phyloP scores from a whole-genome alignment of 2,888 invertebrate species.

The Periphyllus acericola region DNA sequence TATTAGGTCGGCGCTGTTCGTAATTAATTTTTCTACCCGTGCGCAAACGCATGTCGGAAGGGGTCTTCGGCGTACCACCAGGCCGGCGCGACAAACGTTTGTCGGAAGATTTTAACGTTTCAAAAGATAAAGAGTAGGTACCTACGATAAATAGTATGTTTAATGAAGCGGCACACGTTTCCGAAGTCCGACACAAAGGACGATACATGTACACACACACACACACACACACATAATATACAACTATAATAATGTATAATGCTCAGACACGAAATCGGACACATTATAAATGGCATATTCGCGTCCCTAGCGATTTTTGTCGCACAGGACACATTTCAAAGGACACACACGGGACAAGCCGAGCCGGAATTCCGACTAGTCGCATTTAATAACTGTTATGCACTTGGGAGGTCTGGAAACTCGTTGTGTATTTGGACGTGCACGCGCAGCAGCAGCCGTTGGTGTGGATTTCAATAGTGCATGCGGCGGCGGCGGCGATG shows the following conservation, averaged over 20 bases:
- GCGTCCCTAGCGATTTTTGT: neutral
- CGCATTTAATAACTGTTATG: neutral
- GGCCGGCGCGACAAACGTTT: neutral
- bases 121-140: neutral
- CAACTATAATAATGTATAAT: neutral
- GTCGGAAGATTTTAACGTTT: slow-evolving; percentile 27
- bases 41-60: neutral
- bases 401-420: neutral
- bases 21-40: neutral
- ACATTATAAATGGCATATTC: neutral
- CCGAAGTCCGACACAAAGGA: slow-evolving; percentile 2
- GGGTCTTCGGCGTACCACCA: neutral
- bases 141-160: slow-evolving; percentile 6
- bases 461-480: neutral
- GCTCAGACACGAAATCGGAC: neutral
- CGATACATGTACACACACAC: neutral
- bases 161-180: slow-evolving; percentile 31
- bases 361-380: neutral
- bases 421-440: neutral
- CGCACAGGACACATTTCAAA: neutral
- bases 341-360: neutral
- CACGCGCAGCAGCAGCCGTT: neutral
- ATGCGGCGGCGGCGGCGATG: neutral
- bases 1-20: too few relatives aligned
- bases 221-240: neutral